These are phyloP conservation scores for Phenganax marumi DNA, from an alignment of 92 coral and sea anemone species.

Conservation along the genomic window DNA sequence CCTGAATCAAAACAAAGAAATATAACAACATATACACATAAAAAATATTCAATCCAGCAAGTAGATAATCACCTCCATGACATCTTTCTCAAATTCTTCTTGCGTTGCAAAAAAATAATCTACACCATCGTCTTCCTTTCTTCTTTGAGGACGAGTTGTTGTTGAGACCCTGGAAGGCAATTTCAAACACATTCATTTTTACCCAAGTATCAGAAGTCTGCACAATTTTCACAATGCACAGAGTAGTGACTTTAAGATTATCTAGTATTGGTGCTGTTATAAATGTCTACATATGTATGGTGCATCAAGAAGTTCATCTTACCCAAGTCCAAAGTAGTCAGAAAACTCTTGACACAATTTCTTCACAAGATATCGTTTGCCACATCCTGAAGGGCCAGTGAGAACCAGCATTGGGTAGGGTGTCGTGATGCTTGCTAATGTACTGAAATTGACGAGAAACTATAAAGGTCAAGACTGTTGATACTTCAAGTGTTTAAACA, in stretches of 20 bases:
- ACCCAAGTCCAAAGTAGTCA: slow-evolving; percentile 95
- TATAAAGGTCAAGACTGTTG: too few relatives aligned
- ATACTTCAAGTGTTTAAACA: too few relatives aligned
- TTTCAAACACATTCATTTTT: too few relatives aligned
- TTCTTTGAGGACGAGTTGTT: slow-evolving; percentile 81
- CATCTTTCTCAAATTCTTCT: slow-evolving; percentile 90
- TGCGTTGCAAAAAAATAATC: slow-evolving; percentile 83
- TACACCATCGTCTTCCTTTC: slow-evolving; percentile 73
- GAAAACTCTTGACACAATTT: slow-evolving; percentile 92
- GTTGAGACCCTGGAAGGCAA: slow-evolving; percentile 60
- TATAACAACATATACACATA: too few relatives aligned
- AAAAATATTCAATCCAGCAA: neutral
- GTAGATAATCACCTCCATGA: slow-evolving; percentile 63
- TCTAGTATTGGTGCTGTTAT: too few relatives aligned
- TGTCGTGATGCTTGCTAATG: slow-evolving; percentile 89
- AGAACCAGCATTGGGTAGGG: slow-evolving; percentile 93
- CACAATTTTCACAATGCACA: too few relatives aligned
- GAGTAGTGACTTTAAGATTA: too few relatives aligned
- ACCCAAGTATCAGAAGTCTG: too few relatives aligned
- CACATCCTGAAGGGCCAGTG: slow-evolving; percentile 89
- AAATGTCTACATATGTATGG: too few relatives aligned
- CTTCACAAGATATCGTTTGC: slow-evolving; percentile 72
- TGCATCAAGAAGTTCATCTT: slow-evolving; percentile 1
- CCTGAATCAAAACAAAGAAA: slow-evolving; percentile 45
- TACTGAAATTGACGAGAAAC: slow-evolving; percentile 53